Evolutionary conservation across 2,113 vertebrate species (phyloP).

Genomic region (Elanus axillaris): DNA sequence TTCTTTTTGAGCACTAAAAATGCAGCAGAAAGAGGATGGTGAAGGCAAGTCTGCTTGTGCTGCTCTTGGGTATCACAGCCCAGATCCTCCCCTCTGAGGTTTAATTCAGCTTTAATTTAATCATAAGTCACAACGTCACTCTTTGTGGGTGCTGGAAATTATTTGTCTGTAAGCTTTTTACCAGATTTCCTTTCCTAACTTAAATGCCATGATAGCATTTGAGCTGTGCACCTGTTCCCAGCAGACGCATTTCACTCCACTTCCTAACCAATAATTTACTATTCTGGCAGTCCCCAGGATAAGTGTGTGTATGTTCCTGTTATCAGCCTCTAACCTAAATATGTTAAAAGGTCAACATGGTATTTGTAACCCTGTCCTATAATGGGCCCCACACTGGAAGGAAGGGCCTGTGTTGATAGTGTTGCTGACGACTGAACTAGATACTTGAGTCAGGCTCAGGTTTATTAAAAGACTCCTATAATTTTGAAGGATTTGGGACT

Average conservation of each 20-base stretch:
- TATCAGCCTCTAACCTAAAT: neutral
- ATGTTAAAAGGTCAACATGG: neutral
- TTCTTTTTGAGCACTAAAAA: neutral
- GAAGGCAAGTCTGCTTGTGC: neutral
- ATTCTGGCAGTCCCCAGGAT: neutral
- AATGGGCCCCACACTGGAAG: neutral
- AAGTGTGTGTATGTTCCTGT: neutral
- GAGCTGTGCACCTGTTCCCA: constrained; percentile 5
- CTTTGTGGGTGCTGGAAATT: neutral
- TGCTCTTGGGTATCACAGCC: neutral
- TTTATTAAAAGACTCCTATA: neutral
- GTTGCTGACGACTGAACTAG: neutral
- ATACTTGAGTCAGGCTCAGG: neutral
- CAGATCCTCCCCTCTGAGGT: neutral
- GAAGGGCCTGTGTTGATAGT: neutral
- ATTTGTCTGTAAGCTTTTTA: neutral
- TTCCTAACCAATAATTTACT: neutral
- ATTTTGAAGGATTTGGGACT: neutral
- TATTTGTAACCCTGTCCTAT: neutral
- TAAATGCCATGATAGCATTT: neutral
- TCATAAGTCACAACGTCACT: neutral
- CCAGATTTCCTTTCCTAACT: neutral
- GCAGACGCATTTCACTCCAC: neutral
- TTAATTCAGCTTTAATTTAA: neutral
- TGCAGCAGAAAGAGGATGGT: neutral